phyloP scores from a whole-genome alignment of 2,888 invertebrate species.

The Coleophora flavipennella region DNA sequence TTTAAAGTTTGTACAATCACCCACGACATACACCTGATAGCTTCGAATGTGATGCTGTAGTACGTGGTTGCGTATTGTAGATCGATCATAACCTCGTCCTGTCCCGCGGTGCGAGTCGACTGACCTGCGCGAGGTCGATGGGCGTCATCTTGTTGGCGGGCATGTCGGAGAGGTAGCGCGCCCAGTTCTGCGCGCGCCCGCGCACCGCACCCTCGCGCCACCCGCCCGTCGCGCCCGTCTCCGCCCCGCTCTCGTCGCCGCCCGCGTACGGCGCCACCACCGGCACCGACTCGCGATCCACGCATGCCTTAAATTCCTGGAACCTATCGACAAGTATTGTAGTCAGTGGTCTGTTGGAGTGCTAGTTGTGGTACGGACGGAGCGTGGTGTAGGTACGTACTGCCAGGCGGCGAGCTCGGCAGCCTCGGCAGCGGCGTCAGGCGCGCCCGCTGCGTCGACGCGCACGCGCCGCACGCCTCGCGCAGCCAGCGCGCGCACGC shows the following conservation, averaged over 20 bases:
- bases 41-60: too few species aligned
- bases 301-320: conserved; percentile 53
- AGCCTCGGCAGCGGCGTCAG: conserved; percentile 79
- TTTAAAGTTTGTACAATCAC: too few species aligned
- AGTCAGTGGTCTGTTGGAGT: too few species aligned
- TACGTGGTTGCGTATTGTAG: neutral
- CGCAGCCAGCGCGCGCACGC: conserved; percentile 28
- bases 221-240: conserved; percentile 65
- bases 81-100: conserved; percentile 11
- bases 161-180: conserved; percentile 79
- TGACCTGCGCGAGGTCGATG: conserved; percentile 75
- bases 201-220: conserved; percentile 76
- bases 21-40: too few species aligned
- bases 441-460: conserved; percentile 73
- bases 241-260: conserved; percentile 68
- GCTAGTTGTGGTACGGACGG: too few species aligned
- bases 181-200: conserved; percentile 83
- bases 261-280: conserved; percentile 42
- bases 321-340: conserved; percentile 26
- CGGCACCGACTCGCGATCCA: conserved; percentile 14
- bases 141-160: conserved; percentile 88
- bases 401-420: conserved; percentile 73
- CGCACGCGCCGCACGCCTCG: conserved; percentile 29
- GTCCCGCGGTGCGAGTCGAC: conserved; percentile 39
- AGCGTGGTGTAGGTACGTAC: conserved; percentile 26